These are phyloP conservation scores for Aphodius granarius DNA, from an alignment of 2,888 invertebrate genomes.

Conservation along the genomic window DNA sequence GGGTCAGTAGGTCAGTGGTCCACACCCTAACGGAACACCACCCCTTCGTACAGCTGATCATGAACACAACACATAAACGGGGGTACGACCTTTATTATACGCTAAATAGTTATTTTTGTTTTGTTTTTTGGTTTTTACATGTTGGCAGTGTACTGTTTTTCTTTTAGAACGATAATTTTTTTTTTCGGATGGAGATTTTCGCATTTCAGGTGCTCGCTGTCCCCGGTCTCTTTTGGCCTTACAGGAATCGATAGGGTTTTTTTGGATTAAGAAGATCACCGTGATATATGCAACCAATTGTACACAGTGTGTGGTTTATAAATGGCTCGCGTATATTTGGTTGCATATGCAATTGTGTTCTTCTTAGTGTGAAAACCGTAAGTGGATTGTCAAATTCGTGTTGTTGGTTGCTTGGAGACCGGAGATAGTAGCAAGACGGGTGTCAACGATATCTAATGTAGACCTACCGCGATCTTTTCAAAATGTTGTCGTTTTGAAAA, in stretches of 20 bases:
- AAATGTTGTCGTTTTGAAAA: not conserved
- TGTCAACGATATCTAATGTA: slow-evolving; percentile 52
- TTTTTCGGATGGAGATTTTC: slow-evolving; percentile 34
- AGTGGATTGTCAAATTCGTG: not conserved
- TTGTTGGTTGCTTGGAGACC: not conserved
- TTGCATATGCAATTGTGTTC: too few relatives aligned
- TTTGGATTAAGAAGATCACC: too few relatives aligned
- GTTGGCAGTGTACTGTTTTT: slow-evolving; percentile 44
- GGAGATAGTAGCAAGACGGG: slow-evolving; percentile 23
- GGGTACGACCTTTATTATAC: slow-evolving; percentile 41
- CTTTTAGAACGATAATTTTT: slow-evolving; percentile 16
- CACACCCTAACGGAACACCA: slow-evolving; percentile 13
- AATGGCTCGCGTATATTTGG: too few relatives aligned
- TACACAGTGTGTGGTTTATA: too few relatives aligned
- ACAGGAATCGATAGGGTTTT: too few relatives aligned
- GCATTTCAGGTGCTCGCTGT: not conserved
- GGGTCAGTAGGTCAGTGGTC: slow-evolving; percentile 43
- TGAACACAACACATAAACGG: slow-evolving; percentile 35
- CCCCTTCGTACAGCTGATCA: slow-evolving; percentile 30
- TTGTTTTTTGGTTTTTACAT: slow-evolving; percentile 38
- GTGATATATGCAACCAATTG: too few relatives aligned
- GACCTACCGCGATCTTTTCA: slow-evolving; percentile 42
- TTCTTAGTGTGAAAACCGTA: not conserved
- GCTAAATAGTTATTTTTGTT: slow-evolving; percentile 35
- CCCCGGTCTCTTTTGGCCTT: not conserved